Evolutionary conservation across 2,888 invertebrate species (phyloP).

Genomic region (Argyra leucocephala): DNA sequence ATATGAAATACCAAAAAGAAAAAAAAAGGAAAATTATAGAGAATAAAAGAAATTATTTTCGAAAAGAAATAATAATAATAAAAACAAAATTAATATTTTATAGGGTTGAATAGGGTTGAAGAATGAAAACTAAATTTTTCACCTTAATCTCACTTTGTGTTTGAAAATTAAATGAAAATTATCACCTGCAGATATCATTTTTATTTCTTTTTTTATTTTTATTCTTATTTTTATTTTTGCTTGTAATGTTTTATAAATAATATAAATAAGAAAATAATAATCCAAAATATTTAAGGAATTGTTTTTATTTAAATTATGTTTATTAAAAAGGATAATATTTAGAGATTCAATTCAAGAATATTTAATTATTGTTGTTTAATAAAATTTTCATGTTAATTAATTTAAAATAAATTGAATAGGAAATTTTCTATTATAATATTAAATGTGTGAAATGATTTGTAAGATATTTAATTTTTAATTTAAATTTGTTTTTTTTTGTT

Average conservation of each 20-base stretch:
- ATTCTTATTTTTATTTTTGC: not conserved
- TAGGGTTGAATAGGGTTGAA: not conserved
- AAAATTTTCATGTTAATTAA: too few relatives aligned
- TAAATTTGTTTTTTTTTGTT: too few relatives aligned
- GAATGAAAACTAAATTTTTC: not conserved
- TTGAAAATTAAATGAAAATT: slow-evolving; percentile 4
- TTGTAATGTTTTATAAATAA: too few relatives aligned
- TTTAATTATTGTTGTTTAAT: too few relatives aligned
- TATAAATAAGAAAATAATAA: too few relatives aligned
- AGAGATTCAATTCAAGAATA: not conserved
- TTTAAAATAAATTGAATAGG: too few relatives aligned
- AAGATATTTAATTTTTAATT: too few relatives aligned
- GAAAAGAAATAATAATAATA: not conserved
- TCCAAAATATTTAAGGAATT: not conserved
- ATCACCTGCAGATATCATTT: not conserved
- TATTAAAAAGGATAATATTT: not conserved
- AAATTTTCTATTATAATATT: too few relatives aligned
- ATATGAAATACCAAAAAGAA: not conserved
- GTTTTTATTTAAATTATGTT: not conserved
- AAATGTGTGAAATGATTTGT: too few relatives aligned
- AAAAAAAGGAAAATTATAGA: not conserved
- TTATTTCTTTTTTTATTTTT: not conserved
- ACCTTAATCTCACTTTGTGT: not conserved
- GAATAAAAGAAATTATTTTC: too few relatives aligned
- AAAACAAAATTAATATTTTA: too few relatives aligned